Conservation (phyloP, 1,140 invertebrate genomes). For the Drosophila micromelanica region DNA sequence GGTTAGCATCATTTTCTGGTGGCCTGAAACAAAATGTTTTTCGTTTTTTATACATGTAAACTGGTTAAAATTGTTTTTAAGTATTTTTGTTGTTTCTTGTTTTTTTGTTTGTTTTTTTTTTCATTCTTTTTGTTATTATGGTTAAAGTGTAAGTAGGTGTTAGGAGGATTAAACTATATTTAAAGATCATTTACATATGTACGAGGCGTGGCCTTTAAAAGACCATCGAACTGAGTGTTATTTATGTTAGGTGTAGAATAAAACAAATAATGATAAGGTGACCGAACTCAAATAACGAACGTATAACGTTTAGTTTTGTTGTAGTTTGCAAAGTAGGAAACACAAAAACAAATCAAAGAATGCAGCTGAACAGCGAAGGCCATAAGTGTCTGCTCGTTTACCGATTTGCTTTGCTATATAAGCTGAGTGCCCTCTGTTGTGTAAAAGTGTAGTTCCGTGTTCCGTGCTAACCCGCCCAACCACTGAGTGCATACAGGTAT, state of each 20-base stretch:
- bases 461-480: no score
- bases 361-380: slow-evolving; percentile 40
- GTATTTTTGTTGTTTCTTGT: slow-evolving; percentile 33
- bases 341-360: slow-evolving; percentile 21
- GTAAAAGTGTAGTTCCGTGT: no score
- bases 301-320: slow-evolving; percentile 10
- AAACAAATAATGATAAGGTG: slow-evolving; percentile 29
- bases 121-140: slow-evolving; percentile 16
- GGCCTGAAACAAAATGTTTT: slow-evolving; percentile 88
- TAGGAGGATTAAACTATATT: slow-evolving; percentile 50
- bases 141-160: slow-evolving; percentile 43
- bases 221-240: slow-evolving; percentile 33
- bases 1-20: slow-evolving; percentile 92
- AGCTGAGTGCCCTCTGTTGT: no score
- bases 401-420: slow-evolving; percentile 18
- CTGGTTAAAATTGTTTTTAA: slow-evolving; percentile 57
- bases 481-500: neutral
- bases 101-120: slow-evolving; percentile 17
- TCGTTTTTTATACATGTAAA: slow-evolving; percentile 79
- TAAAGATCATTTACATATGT: slow-evolving; percentile 77
- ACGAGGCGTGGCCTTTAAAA: slow-evolving; percentile 26
- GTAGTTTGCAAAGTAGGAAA: slow-evolving; percentile 36
- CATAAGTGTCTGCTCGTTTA: slow-evolving; percentile 39
- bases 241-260: slow-evolving; percentile 27
- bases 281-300: slow-evolving; percentile 24